Conservation (phyloP, 35 echinoderm and acorn worm genomes). For the Stichopus chloronotus region DNA sequence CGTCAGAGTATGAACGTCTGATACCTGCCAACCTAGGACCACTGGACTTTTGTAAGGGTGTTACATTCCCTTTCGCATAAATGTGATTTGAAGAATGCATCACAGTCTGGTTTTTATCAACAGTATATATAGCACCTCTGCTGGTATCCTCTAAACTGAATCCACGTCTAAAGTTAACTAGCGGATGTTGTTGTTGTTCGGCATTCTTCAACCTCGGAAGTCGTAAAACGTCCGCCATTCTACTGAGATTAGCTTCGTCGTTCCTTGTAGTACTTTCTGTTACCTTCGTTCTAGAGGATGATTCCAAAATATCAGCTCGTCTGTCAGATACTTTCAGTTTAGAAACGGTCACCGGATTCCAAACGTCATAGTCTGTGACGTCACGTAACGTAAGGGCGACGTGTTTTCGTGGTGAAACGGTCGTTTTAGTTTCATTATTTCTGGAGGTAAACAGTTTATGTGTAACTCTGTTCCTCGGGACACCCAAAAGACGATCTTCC, state of each 20-base stretch:
- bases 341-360: conserved; percentile 34
- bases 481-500: neutral
- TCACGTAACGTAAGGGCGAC: conserved; percentile 25
- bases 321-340: conserved; percentile 25
- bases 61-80: neutral
- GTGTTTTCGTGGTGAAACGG: neutral
- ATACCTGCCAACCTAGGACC: neutral
- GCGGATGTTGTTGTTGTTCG: neutral
- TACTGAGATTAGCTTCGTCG: neutral
- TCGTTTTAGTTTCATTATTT: neutral
- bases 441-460: neutral
- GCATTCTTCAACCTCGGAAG: conserved; percentile 14
- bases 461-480: neutral
- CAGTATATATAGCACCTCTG: neutral
- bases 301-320: neutral
- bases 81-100: neutral
- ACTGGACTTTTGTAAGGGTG: neutral
- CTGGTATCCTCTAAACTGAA: neutral
- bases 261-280: neutral
- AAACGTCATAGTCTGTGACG: conserved; percentile 49
- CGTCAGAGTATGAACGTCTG: neutral
- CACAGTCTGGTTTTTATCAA: neutral
- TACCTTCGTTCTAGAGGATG: neutral
- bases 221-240: neutral
- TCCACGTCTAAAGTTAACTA: conserved; percentile 4